Evolutionary conservation across 1,140 invertebrate species (phyloP).

Genomic region (Aphis gossypii): DNA sequence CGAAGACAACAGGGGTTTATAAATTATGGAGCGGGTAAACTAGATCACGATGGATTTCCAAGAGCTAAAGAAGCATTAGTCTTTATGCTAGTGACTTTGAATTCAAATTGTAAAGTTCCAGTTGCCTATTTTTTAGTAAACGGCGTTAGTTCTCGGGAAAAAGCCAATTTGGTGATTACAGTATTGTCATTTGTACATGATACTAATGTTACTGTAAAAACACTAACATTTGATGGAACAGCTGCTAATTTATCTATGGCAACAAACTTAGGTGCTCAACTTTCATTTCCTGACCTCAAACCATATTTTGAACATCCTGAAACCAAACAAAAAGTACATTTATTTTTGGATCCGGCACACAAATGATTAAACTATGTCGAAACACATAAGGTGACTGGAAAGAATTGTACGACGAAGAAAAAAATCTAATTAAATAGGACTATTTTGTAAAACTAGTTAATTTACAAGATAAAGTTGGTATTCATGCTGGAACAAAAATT

Average conservation of each 20-base stretch:
- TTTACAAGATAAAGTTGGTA: not conserved
- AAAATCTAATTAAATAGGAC: not conserved
- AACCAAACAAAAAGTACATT: not conserved
- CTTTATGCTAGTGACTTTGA: not conserved
- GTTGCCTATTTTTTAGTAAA: constrained; percentile 61
- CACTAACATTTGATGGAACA: constrained; percentile 20
- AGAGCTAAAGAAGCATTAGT: constrained; percentile 17
- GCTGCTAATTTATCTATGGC: not conserved
- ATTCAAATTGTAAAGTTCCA: constrained; percentile 6
- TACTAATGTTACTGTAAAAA: not conserved
- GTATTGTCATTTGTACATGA: not conserved
- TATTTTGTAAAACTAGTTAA: not conserved
- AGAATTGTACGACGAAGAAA: not conserved
- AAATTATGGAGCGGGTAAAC: no score
- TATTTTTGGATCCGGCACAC: not conserved
- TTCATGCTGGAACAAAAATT: not conserved
- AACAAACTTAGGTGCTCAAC: not conserved
- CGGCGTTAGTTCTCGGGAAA: constrained; percentile 56
- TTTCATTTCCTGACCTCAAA: not conserved
- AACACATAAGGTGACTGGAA: not conserved
- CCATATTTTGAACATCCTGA: not conserved
- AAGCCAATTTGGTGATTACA: constrained; percentile 58
- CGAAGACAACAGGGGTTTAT: no score
- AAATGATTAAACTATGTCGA: not conserved
- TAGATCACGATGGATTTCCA: not conserved